Conservation (phyloP, 1,140 invertebrate genomes). For the Drosophila truncata region DNA sequence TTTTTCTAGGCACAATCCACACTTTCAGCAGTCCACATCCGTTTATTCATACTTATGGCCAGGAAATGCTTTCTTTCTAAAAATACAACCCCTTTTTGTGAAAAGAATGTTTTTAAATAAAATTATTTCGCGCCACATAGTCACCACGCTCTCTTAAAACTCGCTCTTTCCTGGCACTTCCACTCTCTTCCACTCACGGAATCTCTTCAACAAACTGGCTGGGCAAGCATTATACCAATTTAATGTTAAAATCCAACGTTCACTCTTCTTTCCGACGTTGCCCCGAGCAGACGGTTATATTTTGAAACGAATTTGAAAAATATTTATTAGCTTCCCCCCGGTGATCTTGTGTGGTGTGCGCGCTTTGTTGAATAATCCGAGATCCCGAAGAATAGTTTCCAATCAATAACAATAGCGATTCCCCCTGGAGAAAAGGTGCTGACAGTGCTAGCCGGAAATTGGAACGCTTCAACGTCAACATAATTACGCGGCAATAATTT, state of each 20-base stretch:
- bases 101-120: conserved; percentile 49
- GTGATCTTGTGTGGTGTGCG: conserved; percentile 31
- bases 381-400: conserved; percentile 20
- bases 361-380: conserved; percentile 17
- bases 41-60: conserved; percentile 54
- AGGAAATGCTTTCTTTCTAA: conserved; percentile 57
- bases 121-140: conserved; percentile 46
- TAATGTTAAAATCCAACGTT: conserved; percentile 8
- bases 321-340: background rate
- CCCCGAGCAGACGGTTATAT: conserved; percentile 42
- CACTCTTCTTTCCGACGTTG: conserved; percentile 59
- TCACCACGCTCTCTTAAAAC: conserved; percentile 1
- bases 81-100: conserved; percentile 44
- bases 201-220: conserved; percentile 13
- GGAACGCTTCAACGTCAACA: conserved; percentile 54
- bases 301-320: conserved; percentile 18
- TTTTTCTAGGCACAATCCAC: conserved; percentile 21
- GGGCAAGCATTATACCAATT: background rate
- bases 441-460: conserved; percentile 64
- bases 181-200: background rate
- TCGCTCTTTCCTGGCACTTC: conserved; percentile 27
- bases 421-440: conserved; percentile 60
- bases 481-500: conserved; percentile 77
- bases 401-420: conserved; percentile 36
- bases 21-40: conserved; percentile 35